A percentile compares a stretch with the other conserved stretches of the same genome.
phyloP scores from a whole-genome alignment of 1,140 invertebrate species.

The Drosophila quadrilineata region DNA sequence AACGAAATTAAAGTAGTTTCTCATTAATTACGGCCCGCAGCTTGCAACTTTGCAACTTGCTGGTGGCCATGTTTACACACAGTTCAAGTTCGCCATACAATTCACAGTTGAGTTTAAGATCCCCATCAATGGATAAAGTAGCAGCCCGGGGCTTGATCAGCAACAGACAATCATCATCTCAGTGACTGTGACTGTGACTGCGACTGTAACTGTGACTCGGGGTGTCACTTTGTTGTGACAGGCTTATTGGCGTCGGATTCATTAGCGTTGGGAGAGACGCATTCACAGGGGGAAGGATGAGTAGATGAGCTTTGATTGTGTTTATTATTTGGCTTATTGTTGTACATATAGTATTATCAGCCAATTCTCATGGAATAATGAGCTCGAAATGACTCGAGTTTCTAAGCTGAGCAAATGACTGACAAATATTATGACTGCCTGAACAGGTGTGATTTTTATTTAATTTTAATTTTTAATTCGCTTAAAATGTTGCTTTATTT shows the following conservation, averaged over 20 bases:
- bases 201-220: background rate
- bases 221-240: no score
- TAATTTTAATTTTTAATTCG: no score
- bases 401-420: no score
- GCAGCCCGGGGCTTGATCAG: constrained; percentile 6
- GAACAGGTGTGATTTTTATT: no score
- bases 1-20: constrained; percentile 27
- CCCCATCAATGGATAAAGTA: constrained; percentile 19
- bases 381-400: no score
- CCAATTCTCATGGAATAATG: no score
- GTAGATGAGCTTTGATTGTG: no score
- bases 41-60: constrained; percentile 7
- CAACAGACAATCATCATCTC: background rate
- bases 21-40: constrained; percentile 9
- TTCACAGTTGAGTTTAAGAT: constrained; percentile 16
- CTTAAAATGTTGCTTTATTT: no score
- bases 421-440: no score
- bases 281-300: no score
- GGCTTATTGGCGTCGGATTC: constrained; percentile 12
- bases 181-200: background rate
- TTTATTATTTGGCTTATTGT: no score
- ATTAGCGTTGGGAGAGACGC: background rate
- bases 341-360: no score
- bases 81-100: constrained; percentile 55
- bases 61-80: constrained; percentile 7